Evolutionary conservation across 2,888 invertebrate species (phyloP).

Genomic region (Pecten maximus): DNA sequence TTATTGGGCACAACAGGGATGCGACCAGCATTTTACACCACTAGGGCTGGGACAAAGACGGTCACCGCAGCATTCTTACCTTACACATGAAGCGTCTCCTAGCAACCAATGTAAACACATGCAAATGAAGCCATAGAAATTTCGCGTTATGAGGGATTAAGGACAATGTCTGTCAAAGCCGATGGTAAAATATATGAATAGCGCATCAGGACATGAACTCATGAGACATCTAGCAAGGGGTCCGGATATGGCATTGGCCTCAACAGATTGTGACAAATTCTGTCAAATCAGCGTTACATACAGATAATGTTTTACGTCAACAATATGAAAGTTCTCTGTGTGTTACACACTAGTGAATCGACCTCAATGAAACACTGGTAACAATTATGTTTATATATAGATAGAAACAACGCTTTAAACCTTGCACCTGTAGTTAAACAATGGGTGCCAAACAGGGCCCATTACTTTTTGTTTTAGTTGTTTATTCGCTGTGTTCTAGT

Average conservation of each 20-base stretch:
- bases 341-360: no score
- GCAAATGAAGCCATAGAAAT: conserved; percentile 45
- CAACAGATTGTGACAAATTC: neutral
- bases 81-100: conserved; percentile 51
- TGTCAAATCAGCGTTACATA: neutral
- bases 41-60: neutral
- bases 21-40: neutral
- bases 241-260: neutral
- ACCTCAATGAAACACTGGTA: no score
- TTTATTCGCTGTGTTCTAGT: no score
- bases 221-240: neutral
- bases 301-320: neutral
- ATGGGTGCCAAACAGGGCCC: no score
- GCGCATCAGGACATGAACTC: conserved; percentile 12
- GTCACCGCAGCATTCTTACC: conserved; percentile 45
- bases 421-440: no score
- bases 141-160: conserved; percentile 18
- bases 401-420: no score
- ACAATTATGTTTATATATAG: no score
- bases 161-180: conserved; percentile 27
- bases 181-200: conserved; percentile 8
- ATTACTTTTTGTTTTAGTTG: no score
- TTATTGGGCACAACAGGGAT: conserved; percentile 17
- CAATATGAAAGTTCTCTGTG: no score
- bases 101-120: conserved; percentile 51